Evolutionary conservation across 2,888 invertebrate species (phyloP), one percentile per base, ranked within the genome.

Genomic region (Timema cristinae): DNA sequence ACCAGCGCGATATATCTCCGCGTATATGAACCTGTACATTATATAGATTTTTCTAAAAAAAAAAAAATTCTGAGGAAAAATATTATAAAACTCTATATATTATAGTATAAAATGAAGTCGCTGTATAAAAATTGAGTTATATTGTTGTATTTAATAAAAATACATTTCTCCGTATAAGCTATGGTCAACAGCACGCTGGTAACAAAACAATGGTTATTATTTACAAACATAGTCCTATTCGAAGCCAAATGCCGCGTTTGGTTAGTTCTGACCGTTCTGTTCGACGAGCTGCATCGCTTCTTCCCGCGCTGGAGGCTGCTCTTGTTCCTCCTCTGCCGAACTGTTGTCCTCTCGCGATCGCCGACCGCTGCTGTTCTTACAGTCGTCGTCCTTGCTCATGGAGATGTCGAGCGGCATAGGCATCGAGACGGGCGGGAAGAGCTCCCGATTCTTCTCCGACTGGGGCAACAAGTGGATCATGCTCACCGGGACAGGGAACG

Each of bases 391-490:
- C 59, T 70, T 72, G n/a, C 69, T 49, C 48, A 54, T 13, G n/a
- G 73, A 63, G 32, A 76, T 72, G 68, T 76, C 76, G 59, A 75
- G 69, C 15, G 75, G 74, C 48, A 75, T 71, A 11, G 73, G 73
- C 71, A 76, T 67, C 15, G 73, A 66, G n/a, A 63, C 47, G 52
- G 73, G 76, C 9, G 72, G 68, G 66, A 75, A 76, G 11, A 77
- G 75, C 69, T 86, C 91, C 78, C 89, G 82, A 78, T 88, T 89
- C 79, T 91, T 91, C 78, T 93, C 93, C 78, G 87, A 89, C 61
- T 92, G 93, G 73, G 93, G 93, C 79, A 94, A 82, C 72, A 94
- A 85, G 80, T 94, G 93, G 75, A 94, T 86, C 93, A 94, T 93
- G 80, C 90, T 91, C 50, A 94, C 87, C 50, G 93, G 93, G 79